Evolutionary conservation across 2,888 invertebrate species (phyloP), one percentile per base, ranked within the genome.

Genomic region (Folsomia manolachei): DNA sequence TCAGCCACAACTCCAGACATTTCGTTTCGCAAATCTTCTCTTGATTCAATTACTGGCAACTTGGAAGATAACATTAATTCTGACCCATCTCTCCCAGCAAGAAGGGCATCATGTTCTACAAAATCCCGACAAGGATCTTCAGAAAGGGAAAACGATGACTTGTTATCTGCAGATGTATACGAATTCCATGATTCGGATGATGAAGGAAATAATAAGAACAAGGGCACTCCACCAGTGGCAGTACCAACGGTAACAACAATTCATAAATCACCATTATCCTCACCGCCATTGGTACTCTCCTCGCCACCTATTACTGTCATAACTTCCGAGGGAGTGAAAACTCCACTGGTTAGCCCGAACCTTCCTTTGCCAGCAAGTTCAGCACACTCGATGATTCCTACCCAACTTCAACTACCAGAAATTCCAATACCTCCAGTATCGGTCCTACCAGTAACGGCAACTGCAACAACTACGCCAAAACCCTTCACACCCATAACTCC

Each of bases 131-230:
- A 62, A 39, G 70, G 69, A 52, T 65, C 71, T 18, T 71, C 60
- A 2, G 69, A 70, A 56, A 1, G 27, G 19, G 69, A 66, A 61
- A 52, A 27, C 7, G 27, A 25, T 24, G 39, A 39, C 51, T 24
- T 23, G 26, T 21, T 63, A 23, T 62, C 89, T 0, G 89, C 91
- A 11, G 95, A 95, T 82, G 88, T 95, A 1, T 95, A 95, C 82
- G 95, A 95, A 83, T 95, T 95, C 83, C 90, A 92, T 82, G 95
- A 95, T 83, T 92, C 93, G 2, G 91, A 91, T 56, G 94, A 95
- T 82, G 72, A 72, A 25, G 73, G 70, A 18, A 72, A 69, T 18
- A 27, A 26, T 18, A 39, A 39, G 39, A 39, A 39, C 4, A 39
- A 39, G 39, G 39, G 39, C 4, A 4, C 14, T 4, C 7, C 14